These are phyloP conservation scores for Stenodera caucasica DNA, from an alignment of 2,888 invertebrate species.

Conservation along the genomic window DNA sequence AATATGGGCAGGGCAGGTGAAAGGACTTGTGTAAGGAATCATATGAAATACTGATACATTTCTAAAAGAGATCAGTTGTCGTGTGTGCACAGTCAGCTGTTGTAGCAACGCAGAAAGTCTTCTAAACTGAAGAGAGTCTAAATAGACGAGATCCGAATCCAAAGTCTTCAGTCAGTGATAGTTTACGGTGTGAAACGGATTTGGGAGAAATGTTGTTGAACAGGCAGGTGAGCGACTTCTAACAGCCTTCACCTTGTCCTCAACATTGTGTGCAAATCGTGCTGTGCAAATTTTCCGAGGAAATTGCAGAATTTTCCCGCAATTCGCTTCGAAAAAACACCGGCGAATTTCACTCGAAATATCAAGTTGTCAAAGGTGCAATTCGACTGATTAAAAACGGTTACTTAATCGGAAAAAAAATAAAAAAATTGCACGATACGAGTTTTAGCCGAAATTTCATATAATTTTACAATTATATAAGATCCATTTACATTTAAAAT, in stretches of 20 bases:
- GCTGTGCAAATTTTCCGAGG: neutral
- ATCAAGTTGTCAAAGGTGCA: neutral
- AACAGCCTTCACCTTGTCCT: conserved; percentile 39
- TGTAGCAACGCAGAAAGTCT: conserved; percentile 16
- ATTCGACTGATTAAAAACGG: neutral
- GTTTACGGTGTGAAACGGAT: conserved; percentile 39
- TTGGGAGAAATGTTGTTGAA: conserved; percentile 38
- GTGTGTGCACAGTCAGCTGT: conserved; percentile 32
- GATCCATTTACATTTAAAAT: neutral
- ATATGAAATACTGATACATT: conserved; percentile 53
- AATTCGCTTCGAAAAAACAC: no score
- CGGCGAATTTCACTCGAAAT: neutral
- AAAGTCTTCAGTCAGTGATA: conserved; percentile 40
- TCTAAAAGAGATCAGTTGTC: conserved; percentile 50
- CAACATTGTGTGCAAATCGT: neutral
- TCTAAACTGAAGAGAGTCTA: no score
- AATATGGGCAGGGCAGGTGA: conserved; percentile 50
- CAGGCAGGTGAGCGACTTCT: conserved; percentile 43
- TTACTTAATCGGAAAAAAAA: neutral
- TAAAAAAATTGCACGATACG: neutral
- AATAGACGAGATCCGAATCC: neutral
- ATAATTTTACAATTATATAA: conserved; percentile 1
- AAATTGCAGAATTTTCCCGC: neutral
- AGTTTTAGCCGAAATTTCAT: conserved; percentile 1
- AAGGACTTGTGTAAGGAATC: conserved; percentile 47